Conservation (phyloP, 2,888 invertebrate species). For the Euzophera pinguis region DNA sequence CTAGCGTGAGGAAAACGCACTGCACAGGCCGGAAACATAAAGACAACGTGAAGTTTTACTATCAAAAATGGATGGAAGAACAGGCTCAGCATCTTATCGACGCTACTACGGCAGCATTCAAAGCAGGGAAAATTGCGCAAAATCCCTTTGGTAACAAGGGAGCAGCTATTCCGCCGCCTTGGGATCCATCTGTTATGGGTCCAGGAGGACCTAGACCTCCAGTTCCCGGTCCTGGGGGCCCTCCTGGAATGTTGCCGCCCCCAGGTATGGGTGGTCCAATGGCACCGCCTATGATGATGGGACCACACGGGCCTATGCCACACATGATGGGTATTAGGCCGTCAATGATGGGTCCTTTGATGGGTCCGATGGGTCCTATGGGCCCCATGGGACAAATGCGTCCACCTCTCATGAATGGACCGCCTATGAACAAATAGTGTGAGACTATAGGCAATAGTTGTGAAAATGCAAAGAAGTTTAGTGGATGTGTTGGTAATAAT, state of each 20-base stretch:
- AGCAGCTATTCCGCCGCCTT: constrained; percentile 90
- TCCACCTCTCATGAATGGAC: constrained; percentile 86
- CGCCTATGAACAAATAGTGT: constrained; percentile 80
- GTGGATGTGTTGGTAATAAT: too few species aligned
- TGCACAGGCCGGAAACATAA: constrained; percentile 99
- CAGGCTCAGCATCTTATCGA: constrained; percentile 99
- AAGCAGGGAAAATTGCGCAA: constrained; percentile 96
- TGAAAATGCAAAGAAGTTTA: too few species aligned
- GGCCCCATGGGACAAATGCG: constrained; percentile 86
- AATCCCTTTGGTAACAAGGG: constrained; percentile 92
- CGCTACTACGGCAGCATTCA: constrained; percentile 98
- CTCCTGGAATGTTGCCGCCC: constrained; percentile 81
- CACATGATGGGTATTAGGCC: constrained; percentile 85
- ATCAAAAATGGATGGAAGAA: constrained; percentile 99
- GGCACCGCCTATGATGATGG: constrained; percentile 90
- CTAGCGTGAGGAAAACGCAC: constrained; percentile 99
- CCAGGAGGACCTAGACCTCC: constrained; percentile 75
- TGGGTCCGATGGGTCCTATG: constrained; percentile 81
- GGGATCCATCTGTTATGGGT: constrained; percentile 82
- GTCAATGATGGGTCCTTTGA: constrained; percentile 83
- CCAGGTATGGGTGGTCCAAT: constrained; percentile 83
- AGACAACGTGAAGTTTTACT: constrained; percentile 99
- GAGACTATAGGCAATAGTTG: too few species aligned
- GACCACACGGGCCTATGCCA: constrained; percentile 89
- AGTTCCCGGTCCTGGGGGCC: constrained; percentile 79